A percentile compares a stretch with the other conserved stretches of the same genome.
These are phyloP conservation scores for Meiosimyza decipiens DNA, from an alignment of 2,888 invertebrate species.

Conservation along the genomic window DNA sequence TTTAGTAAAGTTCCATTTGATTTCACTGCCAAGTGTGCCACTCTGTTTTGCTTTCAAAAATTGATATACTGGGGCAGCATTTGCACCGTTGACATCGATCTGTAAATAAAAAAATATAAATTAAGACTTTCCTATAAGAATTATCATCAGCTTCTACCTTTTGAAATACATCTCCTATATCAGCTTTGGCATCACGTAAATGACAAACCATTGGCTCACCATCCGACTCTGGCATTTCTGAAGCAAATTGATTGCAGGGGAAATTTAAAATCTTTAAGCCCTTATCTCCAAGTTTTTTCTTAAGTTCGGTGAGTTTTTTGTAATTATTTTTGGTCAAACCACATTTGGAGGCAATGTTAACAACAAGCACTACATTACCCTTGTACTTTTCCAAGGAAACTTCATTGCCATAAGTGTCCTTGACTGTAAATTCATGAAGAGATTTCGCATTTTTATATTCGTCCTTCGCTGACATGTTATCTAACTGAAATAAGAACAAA, in stretches of 20 bases:
- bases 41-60: constrained; percentile 64
- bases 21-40: constrained; percentile 62
- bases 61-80: constrained; percentile 63
- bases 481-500: constrained; percentile 51
- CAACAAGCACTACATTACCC: constrained; percentile 81
- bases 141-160: constrained; percentile 65
- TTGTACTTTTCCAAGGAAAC: constrained; percentile 75
- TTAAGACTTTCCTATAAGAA: neutral
- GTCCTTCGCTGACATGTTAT: constrained; percentile 55
- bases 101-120: constrained; percentile 40
- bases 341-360: constrained; percentile 89
- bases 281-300: constrained; percentile 74
- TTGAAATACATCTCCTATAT: constrained; percentile 76
- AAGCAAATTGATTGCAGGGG: constrained; percentile 85
- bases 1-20: constrained; percentile 68
- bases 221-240: constrained; percentile 76
- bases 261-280: constrained; percentile 80
- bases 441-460: constrained; percentile 67
- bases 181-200: constrained; percentile 68
- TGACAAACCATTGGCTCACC: constrained; percentile 76
- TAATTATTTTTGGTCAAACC: constrained; percentile 84
- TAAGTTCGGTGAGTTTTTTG: constrained; percentile 77
- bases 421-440: constrained; percentile 81
- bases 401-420: constrained; percentile 79
- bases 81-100: constrained; percentile 65